A percentile compares a stretch with the other conserved stretches of the same genome.
These are phyloP conservation scores for Cirrhinus molitorella DNA, from an alignment of 2,797 vertebrate species.

Conservation along the genomic window DNA sequence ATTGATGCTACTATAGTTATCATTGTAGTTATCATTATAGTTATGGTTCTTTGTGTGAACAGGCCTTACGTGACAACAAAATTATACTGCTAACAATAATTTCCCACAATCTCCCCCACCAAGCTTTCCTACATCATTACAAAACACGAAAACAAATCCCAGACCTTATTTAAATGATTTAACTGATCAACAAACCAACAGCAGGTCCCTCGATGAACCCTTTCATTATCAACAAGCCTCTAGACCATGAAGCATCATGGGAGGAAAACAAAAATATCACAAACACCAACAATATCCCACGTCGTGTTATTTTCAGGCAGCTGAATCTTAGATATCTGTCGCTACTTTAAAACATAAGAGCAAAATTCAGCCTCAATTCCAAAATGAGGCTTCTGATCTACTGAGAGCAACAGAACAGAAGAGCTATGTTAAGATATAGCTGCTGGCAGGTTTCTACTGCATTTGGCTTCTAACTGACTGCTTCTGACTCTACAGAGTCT, in stretches of 20 bases:
- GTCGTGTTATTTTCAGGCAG: background rate
- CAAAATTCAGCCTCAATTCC: conserved; percentile 9
- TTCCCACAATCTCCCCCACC: background rate
- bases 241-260: background rate
- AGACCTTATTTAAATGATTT: background rate
- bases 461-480: background rate
- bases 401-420: conserved; percentile 5
- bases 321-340: background rate
- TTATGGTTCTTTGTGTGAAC: background rate
- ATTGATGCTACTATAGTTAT: background rate
- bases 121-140: background rate
- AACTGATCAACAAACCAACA: background rate
- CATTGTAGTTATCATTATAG: background rate
- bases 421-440: conserved; percentile 12
- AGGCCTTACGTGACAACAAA: background rate
- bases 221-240: background rate
- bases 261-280: background rate
- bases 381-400: conserved; percentile 34
- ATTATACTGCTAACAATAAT: background rate
- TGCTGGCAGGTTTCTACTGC: conserved; percentile 4
- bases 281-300: background rate
- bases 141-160: background rate
- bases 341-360: background rate
- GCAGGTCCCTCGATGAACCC: background rate
- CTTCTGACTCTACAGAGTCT: background rate